Conservation (phyloP, 2,888 invertebrate genomes). For the Sarcophaga caerulescens region DNA sequence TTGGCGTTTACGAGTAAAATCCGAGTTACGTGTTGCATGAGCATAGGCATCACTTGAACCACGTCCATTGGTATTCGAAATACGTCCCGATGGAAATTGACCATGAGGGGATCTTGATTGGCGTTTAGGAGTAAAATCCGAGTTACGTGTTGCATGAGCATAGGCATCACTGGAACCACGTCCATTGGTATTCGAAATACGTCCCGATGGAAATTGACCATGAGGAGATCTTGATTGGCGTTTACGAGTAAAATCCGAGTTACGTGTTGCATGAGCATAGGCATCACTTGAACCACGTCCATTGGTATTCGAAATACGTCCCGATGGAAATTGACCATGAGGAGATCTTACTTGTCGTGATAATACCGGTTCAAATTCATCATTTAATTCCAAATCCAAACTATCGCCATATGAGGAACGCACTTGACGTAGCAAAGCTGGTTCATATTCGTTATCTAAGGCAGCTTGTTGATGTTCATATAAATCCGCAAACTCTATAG, state of each 20-base stretch:
- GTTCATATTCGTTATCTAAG: background rate
- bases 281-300: constrained; percentile 73
- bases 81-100: too few species aligned
- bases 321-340: constrained; percentile 23
- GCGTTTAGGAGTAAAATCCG: constrained; percentile 37
- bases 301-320: constrained; percentile 57
- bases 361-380: constrained; percentile 1
- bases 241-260: constrained; percentile 72
- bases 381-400: background rate
- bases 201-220: constrained; percentile 11
- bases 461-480: background rate
- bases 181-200: constrained; percentile 50
- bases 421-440: background rate
- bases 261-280: constrained; percentile 72
- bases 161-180: constrained; percentile 55
- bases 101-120: too few species aligned
- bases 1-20: too few species aligned
- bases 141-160: constrained; percentile 43
- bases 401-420: too few species aligned
- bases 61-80: too few species aligned
- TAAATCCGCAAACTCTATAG: background rate
- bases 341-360: constrained; percentile 36
- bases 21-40: too few species aligned
- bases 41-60: too few species aligned
- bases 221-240: constrained; percentile 39